These are phyloP conservation scores for Rutpela maculata DNA, from an alignment of 2,888 invertebrate species.

Conservation along the genomic window DNA sequence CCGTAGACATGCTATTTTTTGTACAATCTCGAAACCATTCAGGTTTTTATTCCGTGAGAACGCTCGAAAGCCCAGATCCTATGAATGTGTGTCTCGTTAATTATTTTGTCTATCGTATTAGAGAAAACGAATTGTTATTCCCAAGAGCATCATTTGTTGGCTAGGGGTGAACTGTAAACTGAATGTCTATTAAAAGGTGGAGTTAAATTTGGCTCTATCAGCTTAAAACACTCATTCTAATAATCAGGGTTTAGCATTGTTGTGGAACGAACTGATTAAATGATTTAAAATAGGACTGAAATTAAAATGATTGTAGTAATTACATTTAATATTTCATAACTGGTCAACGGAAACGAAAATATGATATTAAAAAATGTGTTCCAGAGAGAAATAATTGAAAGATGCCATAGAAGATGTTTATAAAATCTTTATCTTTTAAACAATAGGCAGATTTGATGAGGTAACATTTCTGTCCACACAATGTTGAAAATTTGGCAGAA, in stretches of 20 bases:
- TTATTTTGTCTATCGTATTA: constrained; percentile 27
- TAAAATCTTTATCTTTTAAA: too few relatives aligned
- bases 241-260: background rate
- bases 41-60: constrained; percentile 21
- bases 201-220: constrained; percentile 22
- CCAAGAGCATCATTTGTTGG: constrained; percentile 21
- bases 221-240: constrained; percentile 23
- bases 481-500: too few relatives aligned
- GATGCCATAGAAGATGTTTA: background rate
- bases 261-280: background rate
- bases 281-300: background rate
- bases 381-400: background rate
- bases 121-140: constrained; percentile 14
- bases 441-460: too few relatives aligned
- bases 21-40: background rate
- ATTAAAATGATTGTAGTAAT: background rate
- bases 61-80: background rate
- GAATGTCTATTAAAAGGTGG: constrained; percentile 22
- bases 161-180: constrained; percentile 12
- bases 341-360: background rate
- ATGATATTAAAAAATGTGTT: background rate
- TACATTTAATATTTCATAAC: constrained; percentile 8
- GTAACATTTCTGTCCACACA: too few relatives aligned
- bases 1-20: constrained; percentile 4
- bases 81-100: constrained; percentile 17